Percentiles rank a stretch among this genome's conserved stretches.
Conservation (phyloP, 2,113 vertebrate species). For the Anarhynchus alexandrinus region DNA sequence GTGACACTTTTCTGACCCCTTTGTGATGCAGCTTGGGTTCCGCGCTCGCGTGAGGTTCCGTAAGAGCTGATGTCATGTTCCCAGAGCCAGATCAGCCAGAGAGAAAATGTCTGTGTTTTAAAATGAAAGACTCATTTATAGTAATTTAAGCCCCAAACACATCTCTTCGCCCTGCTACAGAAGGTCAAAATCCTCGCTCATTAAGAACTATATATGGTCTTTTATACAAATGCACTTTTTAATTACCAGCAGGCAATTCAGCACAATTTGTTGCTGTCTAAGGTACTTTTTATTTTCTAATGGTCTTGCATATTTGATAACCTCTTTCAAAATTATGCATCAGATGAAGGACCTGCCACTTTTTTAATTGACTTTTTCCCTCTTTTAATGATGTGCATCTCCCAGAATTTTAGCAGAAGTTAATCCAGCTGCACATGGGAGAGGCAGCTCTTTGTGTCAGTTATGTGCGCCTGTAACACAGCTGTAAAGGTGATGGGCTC, state of each 20-base stretch:
- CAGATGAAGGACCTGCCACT: not conserved
- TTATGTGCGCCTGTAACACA: not conserved
- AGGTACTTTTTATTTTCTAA: not conserved
- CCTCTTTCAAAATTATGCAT: not conserved
- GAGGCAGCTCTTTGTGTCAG: not conserved
- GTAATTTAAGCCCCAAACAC: not conserved
- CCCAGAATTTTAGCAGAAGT: not conserved
- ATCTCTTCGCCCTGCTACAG: not conserved
- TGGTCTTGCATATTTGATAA: conserved; percentile 9
- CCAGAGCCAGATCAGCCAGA: not conserved
- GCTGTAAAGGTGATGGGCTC: not conserved
- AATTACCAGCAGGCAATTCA: conserved; percentile 33
- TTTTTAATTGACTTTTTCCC: not conserved
- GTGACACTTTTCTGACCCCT: not conserved
- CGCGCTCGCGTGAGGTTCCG: not conserved
- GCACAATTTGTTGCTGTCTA: conserved; percentile 42
- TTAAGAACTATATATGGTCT: not conserved
- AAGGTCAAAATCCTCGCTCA: conserved; percentile 2
- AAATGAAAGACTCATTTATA: not conserved
- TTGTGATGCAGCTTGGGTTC: not conserved
- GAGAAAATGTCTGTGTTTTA: not conserved
- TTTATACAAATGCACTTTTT: not conserved
- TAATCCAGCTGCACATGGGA: not conserved
- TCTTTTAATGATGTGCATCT: not conserved
- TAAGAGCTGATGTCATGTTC: not conserved